Conservation (phyloP, 2,113 vertebrate species). For the Scomber colias region DNA sequence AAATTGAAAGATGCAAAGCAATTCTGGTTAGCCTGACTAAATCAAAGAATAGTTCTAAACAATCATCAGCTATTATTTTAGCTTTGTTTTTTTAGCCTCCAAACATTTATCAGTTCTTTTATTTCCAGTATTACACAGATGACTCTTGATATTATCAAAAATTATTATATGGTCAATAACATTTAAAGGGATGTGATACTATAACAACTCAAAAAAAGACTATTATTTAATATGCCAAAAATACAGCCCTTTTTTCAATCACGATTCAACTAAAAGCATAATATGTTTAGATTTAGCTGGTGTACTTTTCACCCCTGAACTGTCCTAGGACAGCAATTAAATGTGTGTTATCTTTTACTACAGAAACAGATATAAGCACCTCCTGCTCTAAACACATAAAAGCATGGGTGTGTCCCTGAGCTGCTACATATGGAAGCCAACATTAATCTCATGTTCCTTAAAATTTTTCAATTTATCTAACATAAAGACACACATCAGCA, state of each 20-base stretch:
- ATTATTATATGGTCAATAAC: too few species aligned
- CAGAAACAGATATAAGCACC: not conserved
- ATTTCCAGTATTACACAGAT: too few species aligned
- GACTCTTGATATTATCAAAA: too few species aligned
- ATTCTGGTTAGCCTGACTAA: too few species aligned
- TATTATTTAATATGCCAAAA: too few species aligned
- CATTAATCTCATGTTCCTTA: not conserved
- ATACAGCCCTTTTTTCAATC: not conserved
- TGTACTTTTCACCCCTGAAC: not conserved
- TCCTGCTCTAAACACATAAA: not conserved
- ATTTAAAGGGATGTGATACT: too few species aligned
- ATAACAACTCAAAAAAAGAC: too few species aligned
- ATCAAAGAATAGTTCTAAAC: not conserved
- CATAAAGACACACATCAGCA: too few species aligned
- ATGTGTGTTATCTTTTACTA: not conserved
- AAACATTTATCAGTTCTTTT: too few species aligned
- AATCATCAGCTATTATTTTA: too few species aligned
- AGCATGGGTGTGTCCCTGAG: slow-evolving; percentile 3
- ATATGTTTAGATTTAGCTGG: not conserved
- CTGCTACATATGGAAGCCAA: not conserved
- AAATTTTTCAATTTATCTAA: too few species aligned
- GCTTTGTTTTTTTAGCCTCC: too few species aligned
- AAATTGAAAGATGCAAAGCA: not conserved
- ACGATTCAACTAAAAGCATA: not conserved
- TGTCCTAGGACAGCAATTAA: not conserved